These are phyloP conservation scores for Coenonympha glycerion DNA, from an alignment of 2,888 invertebrate genomes.

Conservation along the genomic window DNA sequence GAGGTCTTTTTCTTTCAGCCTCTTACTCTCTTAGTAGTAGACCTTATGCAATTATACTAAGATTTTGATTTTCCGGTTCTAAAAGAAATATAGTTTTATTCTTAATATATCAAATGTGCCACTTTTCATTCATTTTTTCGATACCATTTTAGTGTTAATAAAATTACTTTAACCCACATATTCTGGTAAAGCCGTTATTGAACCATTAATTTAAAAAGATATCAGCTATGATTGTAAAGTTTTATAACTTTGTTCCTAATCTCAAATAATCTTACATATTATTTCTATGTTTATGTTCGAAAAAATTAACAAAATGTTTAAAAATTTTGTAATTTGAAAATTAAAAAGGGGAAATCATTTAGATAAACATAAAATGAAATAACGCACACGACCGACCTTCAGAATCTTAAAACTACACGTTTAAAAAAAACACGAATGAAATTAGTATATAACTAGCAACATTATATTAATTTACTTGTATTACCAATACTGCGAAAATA, in stretches of 20 bases:
- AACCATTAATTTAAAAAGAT: too few relatives aligned
- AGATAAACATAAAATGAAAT: background rate
- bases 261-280: too few relatives aligned
- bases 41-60: background rate
- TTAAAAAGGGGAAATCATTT: too few relatives aligned
- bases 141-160: conserved; percentile 24
- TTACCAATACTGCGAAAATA: conserved; percentile 6
- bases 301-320: too few relatives aligned
- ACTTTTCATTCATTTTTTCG: background rate
- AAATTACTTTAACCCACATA: background rate
- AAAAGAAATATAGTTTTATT: background rate
- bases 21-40: conserved; percentile 5
- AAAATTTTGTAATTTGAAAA: too few relatives aligned
- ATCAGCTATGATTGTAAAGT: too few relatives aligned
- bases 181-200: too few relatives aligned
- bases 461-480: too few relatives aligned
- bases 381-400: conserved; percentile 44
- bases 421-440: conserved; percentile 11
- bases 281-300: background rate
- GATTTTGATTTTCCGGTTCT: background rate
- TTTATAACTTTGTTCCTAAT: too few relatives aligned
- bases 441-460: conserved; percentile 6
- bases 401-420: conserved; percentile 3
- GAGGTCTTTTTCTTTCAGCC: conserved; percentile 8
- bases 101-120: background rate